Conservation (phyloP, 2,888 invertebrate species). For the Nasonia oneida region DNA sequence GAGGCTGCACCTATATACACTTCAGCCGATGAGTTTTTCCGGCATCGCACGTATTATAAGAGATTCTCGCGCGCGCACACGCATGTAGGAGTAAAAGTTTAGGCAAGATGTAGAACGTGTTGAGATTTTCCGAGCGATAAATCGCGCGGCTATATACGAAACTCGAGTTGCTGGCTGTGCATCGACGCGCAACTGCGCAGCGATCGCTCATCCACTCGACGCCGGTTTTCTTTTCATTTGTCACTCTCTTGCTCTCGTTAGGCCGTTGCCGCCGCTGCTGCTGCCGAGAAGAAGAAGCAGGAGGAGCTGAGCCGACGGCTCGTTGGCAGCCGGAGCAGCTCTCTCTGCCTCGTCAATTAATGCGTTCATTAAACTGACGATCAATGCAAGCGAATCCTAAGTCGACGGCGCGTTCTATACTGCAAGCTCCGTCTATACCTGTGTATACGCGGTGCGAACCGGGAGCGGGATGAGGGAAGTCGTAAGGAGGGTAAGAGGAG, state of each 20-base stretch:
- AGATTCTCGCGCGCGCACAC: background rate
- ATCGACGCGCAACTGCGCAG: background rate
- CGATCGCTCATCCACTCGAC: constrained; percentile 30
- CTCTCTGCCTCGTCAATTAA: constrained; percentile 44
- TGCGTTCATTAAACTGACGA: constrained; percentile 41
- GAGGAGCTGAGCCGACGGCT: constrained; percentile 5
- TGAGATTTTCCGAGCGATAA: background rate
- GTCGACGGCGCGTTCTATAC: background rate
- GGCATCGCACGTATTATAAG: background rate
- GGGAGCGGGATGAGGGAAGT: background rate
- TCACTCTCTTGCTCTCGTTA: background rate
- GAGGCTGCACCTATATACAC: background rate
- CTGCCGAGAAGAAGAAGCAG: background rate
- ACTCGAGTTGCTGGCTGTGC: no score
- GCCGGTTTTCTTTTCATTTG: constrained; percentile 35
- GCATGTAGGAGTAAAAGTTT: background rate
- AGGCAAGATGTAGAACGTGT: background rate
- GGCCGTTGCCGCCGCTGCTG: background rate
- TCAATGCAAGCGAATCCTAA: constrained; percentile 2
- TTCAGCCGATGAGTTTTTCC: background rate
- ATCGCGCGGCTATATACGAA: background rate
- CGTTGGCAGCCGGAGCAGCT: background rate
- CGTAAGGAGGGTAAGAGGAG: background rate
- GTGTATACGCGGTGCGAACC: background rate
- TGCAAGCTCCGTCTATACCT: background rate